These are phyloP conservation scores for Drosophila aff. DNA, from an alignment of 1,140 invertebrate genomes.

Conservation along the genomic window DNA sequence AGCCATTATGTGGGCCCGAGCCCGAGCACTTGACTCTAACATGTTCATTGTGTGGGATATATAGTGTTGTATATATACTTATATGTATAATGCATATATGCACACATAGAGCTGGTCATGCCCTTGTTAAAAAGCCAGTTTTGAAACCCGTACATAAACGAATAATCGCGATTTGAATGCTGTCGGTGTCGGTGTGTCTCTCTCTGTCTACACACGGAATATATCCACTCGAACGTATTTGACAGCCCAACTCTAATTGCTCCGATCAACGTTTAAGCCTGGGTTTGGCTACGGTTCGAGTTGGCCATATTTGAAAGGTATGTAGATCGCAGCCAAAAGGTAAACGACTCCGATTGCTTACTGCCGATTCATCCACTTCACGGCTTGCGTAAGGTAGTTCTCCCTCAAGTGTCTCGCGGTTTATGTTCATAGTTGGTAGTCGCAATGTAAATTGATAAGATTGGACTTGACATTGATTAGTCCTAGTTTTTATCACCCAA, in stretches of 20 bases:
- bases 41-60: slow-evolving; percentile 25
- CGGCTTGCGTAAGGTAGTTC: neutral
- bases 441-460: slow-evolving; percentile 31
- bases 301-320: slow-evolving; percentile 23
- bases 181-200: slow-evolving; percentile 14
- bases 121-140: slow-evolving; percentile 79
- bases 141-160: slow-evolving; percentile 39
- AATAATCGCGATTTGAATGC: slow-evolving; percentile 58
- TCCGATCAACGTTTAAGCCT: slow-evolving; percentile 45
- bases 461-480: slow-evolving; percentile 18
- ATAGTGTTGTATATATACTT: slow-evolving; percentile 4
- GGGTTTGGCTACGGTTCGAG: neutral
- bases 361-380: slow-evolving; percentile 24
- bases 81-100: slow-evolving; percentile 5
- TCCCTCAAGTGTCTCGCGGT: neutral
- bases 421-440: slow-evolving; percentile 3
- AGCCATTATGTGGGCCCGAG: slow-evolving; percentile 44
- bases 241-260: slow-evolving; percentile 69
- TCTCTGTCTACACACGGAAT: slow-evolving; percentile 8
- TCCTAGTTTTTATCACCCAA: slow-evolving; percentile 9
- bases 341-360: slow-evolving; percentile 27
- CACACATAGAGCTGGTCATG: slow-evolving; percentile 44
- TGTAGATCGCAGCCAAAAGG: slow-evolving; percentile 17
- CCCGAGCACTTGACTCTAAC: slow-evolving; percentile 50
- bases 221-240: slow-evolving; percentile 37